Evolutionary conservation across 2,888 invertebrate genomes (phyloP), one percentile per base, ranked within the genome.

Genomic region (Amorpha juglandis): DNA sequence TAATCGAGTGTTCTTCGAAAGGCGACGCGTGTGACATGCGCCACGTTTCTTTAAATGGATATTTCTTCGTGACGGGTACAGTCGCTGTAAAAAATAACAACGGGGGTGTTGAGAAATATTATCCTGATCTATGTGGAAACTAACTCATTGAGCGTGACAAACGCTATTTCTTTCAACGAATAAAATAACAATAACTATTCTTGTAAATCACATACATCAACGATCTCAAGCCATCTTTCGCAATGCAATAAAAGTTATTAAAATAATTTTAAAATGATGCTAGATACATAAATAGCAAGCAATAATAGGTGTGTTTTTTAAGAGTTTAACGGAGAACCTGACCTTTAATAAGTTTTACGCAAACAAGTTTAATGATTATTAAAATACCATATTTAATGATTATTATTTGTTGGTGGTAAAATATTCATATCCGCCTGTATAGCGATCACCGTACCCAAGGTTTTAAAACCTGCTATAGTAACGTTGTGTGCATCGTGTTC

Each of bases 21-120:
- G 71, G 70, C 83, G 69, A 81, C 80, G 86, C 86, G 85, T 87
- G 88, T 87, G 78, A 87, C 87, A 85, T 87, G 88, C 84, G 82
- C 85, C 81, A 77, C 72, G 74, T 76, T 88, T 88, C 87, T 80
- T 71, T 80, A 87, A 88, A 89, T 63, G 71, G 77, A 71, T 73
- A 68, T 78, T 79, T 78, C 82, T 81, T 78, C 77, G 76, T 80
- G 70, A 73, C 71, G 68, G 63, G 83, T 81, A 86, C 81, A 79
- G 69, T 67, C 74, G 71, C n/a, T 66, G 45, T 69, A n/a, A 68
- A 63, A 63, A 63, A 33, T 48, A 48, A 16, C 48, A 38, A 19
- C 21, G 27, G 21, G 9, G 21, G 45, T 12, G 11, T 47, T 19
- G 19, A 21, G 14, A 33, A 58, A 38, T 35, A 38, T 19, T 19